These are phyloP conservation scores for Heterodera filipjevi DNA, from an alignment of 2,888 invertebrate species.

Conservation along the genomic window DNA sequence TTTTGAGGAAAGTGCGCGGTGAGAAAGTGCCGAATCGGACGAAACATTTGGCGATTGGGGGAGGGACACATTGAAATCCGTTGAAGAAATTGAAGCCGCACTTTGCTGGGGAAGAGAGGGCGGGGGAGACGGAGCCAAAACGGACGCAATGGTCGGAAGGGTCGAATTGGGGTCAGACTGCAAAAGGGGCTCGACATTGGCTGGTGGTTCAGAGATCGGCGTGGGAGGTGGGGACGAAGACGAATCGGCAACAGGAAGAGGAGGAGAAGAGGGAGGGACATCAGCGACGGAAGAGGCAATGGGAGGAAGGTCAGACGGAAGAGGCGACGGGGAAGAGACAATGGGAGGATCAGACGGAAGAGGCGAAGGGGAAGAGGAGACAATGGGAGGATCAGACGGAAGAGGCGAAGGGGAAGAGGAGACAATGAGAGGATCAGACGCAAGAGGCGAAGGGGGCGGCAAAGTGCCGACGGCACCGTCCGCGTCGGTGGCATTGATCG, in stretches of 20 bases:
- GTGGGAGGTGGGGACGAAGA: neutral
- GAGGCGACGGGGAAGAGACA: neutral
- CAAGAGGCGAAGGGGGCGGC: neutral
- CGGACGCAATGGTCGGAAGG: neutral
- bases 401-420: neutral
- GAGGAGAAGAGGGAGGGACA: neutral
- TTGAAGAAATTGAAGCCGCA: neutral
- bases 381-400: neutral
- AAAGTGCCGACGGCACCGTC: neutral
- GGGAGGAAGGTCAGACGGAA: too few relatives aligned
- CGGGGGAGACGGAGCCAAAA: neutral
- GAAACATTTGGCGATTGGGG: neutral
- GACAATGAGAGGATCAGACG: neutral
- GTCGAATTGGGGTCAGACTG: neutral
- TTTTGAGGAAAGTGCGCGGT: neutral
- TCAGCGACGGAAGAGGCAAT: neutral
- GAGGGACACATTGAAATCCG: neutral
- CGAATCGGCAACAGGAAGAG: neutral
- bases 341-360: neutral
- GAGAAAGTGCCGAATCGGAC: neutral
- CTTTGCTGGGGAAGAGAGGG: neutral
- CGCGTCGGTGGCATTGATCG: neutral
- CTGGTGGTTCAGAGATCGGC: neutral
- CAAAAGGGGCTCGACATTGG: neutral
- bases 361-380: neutral